These are phyloP conservation scores for Ranitomeya variabilis DNA, from an alignment of 2,113 vertebrate genomes.

Conservation along the genomic window DNA sequence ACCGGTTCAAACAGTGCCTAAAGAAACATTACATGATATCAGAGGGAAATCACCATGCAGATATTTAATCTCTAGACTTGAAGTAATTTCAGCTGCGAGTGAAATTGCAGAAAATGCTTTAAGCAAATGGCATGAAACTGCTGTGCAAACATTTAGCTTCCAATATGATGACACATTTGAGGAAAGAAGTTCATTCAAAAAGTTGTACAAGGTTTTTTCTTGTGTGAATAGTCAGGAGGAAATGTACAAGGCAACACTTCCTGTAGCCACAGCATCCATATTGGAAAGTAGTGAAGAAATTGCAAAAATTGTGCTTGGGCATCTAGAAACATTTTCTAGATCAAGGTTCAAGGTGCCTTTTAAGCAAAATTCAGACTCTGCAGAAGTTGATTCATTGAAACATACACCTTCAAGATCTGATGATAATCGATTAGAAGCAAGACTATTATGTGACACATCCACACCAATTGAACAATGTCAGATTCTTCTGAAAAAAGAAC, in stretches of 20 bases:
- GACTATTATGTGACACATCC: background rate
- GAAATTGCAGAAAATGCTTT: slow-evolving; percentile 67
- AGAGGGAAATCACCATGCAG: slow-evolving; percentile 33
- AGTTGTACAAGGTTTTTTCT: background rate
- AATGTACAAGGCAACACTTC: slow-evolving; percentile 23
- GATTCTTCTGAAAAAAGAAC: background rate
- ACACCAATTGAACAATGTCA: background rate
- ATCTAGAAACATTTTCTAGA: slow-evolving; percentile 9
- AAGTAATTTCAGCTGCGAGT: slow-evolving; percentile 60
- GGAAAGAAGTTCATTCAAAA: background rate
- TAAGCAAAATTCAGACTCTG: background rate
- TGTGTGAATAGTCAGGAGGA: background rate
- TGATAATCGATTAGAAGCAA: background rate
- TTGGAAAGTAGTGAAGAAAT: background rate
- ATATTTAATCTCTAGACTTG: slow-evolving; percentile 34
- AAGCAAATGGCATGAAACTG: slow-evolving; percentile 60
- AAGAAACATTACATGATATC: background rate
- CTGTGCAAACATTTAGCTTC: slow-evolving; percentile 60
- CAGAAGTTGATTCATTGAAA: background rate
- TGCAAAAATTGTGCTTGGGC: background rate
- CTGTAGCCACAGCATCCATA: background rate
- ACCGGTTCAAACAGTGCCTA: background rate
- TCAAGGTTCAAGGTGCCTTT: background rate
- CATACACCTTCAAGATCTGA: background rate
- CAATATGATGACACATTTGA: background rate